Percentiles rank a stretch among this genome's conserved stretches.
Evolutionary conservation across 2,888 invertebrate species (phyloP).

Genomic region (Drosophila mercatorum): DNA sequence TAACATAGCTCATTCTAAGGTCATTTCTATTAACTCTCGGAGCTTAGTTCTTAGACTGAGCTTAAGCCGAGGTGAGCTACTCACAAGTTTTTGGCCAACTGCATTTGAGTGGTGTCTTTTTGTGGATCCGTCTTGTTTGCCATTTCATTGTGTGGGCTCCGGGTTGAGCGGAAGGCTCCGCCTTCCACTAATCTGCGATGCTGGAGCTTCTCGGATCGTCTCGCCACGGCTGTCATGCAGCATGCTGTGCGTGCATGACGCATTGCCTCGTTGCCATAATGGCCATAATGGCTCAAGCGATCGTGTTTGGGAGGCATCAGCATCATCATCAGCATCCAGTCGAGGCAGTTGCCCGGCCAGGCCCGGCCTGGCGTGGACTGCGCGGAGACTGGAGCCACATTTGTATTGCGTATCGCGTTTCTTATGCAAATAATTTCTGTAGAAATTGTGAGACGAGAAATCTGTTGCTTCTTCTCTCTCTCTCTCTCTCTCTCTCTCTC

Average conservation of each 20-base stretch:
- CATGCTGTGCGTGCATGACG: constrained; percentile 72
- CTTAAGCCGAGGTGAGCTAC: not conserved
- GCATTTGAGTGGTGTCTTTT: constrained; percentile 2
- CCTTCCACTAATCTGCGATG: constrained; percentile 23
- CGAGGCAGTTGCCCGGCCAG: constrained; percentile 22
- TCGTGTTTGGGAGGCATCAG: constrained; percentile 72
- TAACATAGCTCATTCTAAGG: not conserved
- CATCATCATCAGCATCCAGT: constrained; percentile 54
- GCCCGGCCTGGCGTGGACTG: not conserved
- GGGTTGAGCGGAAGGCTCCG: constrained; percentile 20
- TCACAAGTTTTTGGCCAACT: not conserved
- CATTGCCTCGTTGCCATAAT: constrained; percentile 75
- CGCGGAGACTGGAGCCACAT: constrained; percentile 21
- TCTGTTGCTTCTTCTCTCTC: constrained; percentile 35
- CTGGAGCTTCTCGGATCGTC: not conserved
- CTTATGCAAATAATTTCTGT: constrained; percentile 81
- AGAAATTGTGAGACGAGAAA: constrained; percentile 73
- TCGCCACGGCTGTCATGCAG: constrained; percentile 27
- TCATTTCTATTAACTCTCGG: not conserved
- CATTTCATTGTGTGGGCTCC: constrained; percentile 38
- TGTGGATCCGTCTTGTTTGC: constrained; percentile 41
- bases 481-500: not conserved
- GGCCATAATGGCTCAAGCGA: constrained; percentile 63
- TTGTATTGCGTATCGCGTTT: constrained; percentile 75
- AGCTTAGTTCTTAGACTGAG: not conserved